Base-by-base conservation (phyloP, 2,888 invertebrate species). In the Apamea sordens region DNA sequence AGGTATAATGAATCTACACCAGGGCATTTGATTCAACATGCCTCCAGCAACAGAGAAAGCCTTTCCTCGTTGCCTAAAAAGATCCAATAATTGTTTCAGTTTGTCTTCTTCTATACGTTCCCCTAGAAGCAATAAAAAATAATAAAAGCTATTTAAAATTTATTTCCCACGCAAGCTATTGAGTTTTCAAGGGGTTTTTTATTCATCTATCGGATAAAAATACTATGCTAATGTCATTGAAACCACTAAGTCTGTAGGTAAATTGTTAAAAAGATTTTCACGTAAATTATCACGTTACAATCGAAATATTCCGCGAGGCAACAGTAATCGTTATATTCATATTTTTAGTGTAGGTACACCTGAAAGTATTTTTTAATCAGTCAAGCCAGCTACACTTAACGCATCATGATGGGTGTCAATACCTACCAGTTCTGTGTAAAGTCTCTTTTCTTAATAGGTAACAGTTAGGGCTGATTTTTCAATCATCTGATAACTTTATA, bases 31-130 rank as follows among this genome's bases (percentile, higher is more conserved):
- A 86, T 98, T 98, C 15, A 98, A 92, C 79, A 98, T 91, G 0
- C 98, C 98, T 4, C 98, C 98, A 7, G 98, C 97, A 91, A 98
- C 97, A 69, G 98, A 97, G 80, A 97, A 97, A 24, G 97, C 93
- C 88, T 96, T 97, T 2, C 94, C 93, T 59, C 95, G 90, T 63
- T 91, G 89, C 68, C 89, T 89, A 67, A 96, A 91, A 70, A 96
- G 86, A 4, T 94, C 92, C 68, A 96, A 82, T 73, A 96, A 89
- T 69, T 89, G 88, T 71, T 90, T 92, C 64, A 97, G 91, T 82
- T 97, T 96, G 11, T 97, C 97, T 82, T 97, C 97, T 89, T 97
- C 97, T 59, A 98, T 97, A 4, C 97, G 94, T 76, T 97, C 94
- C 59, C 98, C 96, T 96, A 83, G 11, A 92, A 76, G 10, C 15